phyloP scores from a whole-genome alignment of 2,797 vertebrate genomes.

The Paguma larvata region DNA sequence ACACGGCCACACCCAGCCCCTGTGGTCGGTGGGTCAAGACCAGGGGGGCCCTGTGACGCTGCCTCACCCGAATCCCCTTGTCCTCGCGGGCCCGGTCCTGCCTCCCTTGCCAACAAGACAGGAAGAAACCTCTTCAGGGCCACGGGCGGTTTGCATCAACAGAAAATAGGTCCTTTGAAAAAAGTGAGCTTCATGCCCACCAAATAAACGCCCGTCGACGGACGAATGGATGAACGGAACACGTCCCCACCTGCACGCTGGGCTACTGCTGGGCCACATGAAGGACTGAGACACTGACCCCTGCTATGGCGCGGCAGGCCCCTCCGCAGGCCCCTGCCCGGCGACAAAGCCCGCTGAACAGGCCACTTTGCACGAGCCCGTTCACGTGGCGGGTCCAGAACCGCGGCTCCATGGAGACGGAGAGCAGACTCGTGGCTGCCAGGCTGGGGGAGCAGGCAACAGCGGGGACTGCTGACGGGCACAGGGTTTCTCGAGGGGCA shows the following conservation, averaged over 20 bases:
- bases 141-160: fast-evolving
- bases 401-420: fast-evolving
- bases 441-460: fast-evolving
- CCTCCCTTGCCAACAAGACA: background rate
- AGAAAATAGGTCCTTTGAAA: background rate
- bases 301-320: fast-evolving
- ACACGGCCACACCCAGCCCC: fast-evolving
- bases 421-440: fast-evolving
- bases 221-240: fast-evolving
- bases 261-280: fast-evolving
- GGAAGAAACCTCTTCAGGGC: fast-evolving
- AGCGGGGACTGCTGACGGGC: fast-evolving
- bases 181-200: background rate
- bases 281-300: fast-evolving
- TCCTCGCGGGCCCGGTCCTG: background rate
- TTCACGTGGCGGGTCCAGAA: fast-evolving
- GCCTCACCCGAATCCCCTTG: fast-evolving
- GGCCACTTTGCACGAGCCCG: fast-evolving
- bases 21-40: background rate
- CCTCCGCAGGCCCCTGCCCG: fast-evolving
- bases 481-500: background rate
- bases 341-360: fast-evolving
- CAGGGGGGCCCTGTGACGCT: background rate
- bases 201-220: fast-evolving
- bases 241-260: fast-evolving